These are phyloP conservation scores for Hemicentrotus pulcherrimus DNA, from an alignment of 35 echinoderm and acorn worm species.

Conservation along the genomic window DNA sequence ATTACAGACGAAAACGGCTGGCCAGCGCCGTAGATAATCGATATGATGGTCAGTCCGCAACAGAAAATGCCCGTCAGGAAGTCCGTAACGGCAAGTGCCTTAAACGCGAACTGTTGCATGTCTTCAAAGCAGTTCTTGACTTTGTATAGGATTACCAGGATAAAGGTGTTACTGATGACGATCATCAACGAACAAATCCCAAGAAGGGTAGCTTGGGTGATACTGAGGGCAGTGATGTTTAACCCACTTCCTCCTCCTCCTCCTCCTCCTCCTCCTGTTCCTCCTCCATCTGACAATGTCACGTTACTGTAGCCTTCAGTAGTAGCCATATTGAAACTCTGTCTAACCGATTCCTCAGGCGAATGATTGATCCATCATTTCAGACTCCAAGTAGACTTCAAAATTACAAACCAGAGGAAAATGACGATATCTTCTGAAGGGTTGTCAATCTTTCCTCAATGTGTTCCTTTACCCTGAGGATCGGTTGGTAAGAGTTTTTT, in stretches of 20 bases:
- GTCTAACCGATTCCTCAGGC: too few relatives aligned
- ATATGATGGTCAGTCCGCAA: background rate
- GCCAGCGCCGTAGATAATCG: background rate
- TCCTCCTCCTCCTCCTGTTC: background rate
- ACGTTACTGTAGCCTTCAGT: background rate
- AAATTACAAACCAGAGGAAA: too few relatives aligned
- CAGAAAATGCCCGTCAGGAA: conserved; percentile 40
- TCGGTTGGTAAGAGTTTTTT: too few relatives aligned
- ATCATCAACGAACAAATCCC: background rate
- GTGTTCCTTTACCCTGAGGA: too few relatives aligned
- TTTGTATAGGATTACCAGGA: background rate
- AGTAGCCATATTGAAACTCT: background rate
- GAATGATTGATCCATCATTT: too few relatives aligned
- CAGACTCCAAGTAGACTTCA: too few relatives aligned
- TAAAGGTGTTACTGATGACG: conserved; percentile 28
- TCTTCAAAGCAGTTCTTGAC: conserved; percentile 35
- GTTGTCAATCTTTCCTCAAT: too few relatives aligned
- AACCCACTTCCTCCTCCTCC: background rate
- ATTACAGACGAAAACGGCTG: background rate
- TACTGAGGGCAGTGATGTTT: background rate
- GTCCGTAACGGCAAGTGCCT: background rate
- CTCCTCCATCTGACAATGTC: background rate
- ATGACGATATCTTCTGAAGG: too few relatives aligned
- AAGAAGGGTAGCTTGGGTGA: background rate
- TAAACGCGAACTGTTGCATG: conserved; percentile 37